These are phyloP conservation scores for Clinocottus analis DNA, from an alignment of 2,113 vertebrate genomes.

Conservation along the genomic window DNA sequence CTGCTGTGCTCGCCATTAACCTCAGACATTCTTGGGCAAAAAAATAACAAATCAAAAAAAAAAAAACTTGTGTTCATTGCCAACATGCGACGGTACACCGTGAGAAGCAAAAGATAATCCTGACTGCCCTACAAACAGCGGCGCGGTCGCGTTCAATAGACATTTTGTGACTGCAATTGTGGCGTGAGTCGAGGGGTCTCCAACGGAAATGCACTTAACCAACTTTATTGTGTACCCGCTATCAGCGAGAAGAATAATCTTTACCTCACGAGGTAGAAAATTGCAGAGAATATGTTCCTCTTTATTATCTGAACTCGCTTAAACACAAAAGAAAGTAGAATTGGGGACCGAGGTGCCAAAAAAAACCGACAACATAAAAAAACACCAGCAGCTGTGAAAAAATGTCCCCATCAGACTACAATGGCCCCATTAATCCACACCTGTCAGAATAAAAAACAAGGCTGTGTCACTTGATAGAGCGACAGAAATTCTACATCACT, in stretches of 20 bases:
- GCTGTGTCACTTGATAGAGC: conserved; percentile 8
- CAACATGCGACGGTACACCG: conserved; percentile 23
- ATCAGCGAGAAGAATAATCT: neutral
- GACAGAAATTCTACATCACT: conserved; percentile 32
- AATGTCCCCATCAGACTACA: neutral
- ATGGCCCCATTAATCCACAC: conserved; percentile 21
- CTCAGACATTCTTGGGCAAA: conserved; percentile 10
- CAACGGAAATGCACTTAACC: neutral
- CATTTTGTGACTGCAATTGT: conserved; percentile 8
- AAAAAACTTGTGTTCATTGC: conserved; percentile 10
- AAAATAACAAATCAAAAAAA: conserved; percentile 18
- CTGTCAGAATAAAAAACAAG: conserved; percentile 18
- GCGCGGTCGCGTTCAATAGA: neutral
- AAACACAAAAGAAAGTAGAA: neutral
- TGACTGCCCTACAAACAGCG: conserved; percentile 1
- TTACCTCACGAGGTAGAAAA: neutral
- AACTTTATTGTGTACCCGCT: neutral
- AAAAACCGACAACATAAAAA: neutral
- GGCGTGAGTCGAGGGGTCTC: neutral
- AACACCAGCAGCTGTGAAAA: conserved; percentile 11
- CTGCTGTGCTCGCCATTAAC: neutral
- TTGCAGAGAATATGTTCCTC: neutral
- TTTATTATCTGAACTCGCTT: conserved; percentile 6
- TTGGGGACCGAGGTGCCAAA: neutral
- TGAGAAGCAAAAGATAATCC: conserved; percentile 35